Percentiles rank a stretch among this genome's conserved stretches.
These are phyloP conservation scores for Ostrea edulis DNA, from an alignment of 1,140 invertebrate species.

Conservation along the genomic window DNA sequence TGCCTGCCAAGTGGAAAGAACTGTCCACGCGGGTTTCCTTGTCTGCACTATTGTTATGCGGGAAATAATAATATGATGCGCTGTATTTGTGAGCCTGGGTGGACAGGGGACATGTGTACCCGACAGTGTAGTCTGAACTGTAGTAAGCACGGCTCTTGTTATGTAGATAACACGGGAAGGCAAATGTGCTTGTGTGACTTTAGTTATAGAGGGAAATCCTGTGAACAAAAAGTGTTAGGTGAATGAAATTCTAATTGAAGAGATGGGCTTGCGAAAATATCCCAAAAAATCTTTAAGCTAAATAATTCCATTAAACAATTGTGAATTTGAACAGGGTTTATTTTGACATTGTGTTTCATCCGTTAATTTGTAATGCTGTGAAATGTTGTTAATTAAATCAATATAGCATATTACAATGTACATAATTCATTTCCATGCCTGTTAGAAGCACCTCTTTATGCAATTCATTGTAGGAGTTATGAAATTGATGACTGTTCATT, in stretches of 20 bases:
- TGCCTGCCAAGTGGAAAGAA: neutral
- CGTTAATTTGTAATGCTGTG: no score
- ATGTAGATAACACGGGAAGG: neutral
- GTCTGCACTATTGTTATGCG: neutral
- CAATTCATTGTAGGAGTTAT: no score
- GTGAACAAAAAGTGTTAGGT: neutral
- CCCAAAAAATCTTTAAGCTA: no score
- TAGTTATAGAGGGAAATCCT: neutral
- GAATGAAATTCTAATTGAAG: neutral
- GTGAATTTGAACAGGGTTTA: no score
- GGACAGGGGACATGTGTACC: conserved; percentile 67
- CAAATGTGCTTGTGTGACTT: neutral
- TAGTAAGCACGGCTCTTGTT: neutral
- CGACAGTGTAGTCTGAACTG: conserved; percentile 68
- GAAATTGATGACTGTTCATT: no score
- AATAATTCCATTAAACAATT: no score
- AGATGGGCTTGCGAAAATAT: neutral
- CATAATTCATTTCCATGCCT: no score
- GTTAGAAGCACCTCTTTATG: no score
- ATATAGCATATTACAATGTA: no score
- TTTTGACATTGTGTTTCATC: no score
- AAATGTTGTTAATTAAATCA: no score
- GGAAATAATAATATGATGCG: neutral
- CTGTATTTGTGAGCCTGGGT: conserved; percentile 67
- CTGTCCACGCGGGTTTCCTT: neutral